Percentiles rank a stretch among this genome's conserved stretches.
These are phyloP conservation scores for Isaurus tuberculatus DNA, from an alignment of 92 coral and sea anemone genomes.

Conservation along the genomic window DNA sequence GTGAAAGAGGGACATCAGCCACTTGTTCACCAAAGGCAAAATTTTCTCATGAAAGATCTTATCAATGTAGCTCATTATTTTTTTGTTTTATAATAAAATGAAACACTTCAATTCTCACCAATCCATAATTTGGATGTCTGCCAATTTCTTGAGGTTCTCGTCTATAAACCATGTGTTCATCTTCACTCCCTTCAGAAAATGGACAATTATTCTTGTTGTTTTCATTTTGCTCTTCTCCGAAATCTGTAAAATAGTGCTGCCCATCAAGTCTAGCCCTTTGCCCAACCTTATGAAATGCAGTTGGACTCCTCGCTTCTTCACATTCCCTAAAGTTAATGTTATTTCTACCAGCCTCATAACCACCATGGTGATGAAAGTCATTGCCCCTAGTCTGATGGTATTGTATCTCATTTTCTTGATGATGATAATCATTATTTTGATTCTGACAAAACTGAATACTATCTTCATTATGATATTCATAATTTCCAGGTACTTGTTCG, in stretches of 20 bases:
- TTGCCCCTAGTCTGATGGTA: conserved; percentile 11
- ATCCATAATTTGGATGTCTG: neutral
- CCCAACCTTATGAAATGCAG: conserved; percentile 36
- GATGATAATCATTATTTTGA: conserved; percentile 29
- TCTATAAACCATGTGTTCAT: neutral
- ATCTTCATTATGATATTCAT: conserved; percentile 28
- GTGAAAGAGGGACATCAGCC: too few species aligned
- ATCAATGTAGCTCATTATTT: too few species aligned
- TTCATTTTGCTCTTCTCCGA: conserved; percentile 8
- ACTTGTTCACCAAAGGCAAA: too few species aligned
- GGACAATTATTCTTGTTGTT: neutral
- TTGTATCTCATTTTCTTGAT: conserved; percentile 3
- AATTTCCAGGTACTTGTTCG: conserved; percentile 18
- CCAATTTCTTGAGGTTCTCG: neutral
- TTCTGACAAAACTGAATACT: conserved; percentile 30
- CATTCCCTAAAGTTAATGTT: conserved; percentile 54
- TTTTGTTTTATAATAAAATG: too few species aligned
- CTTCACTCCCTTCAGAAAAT: neutral
- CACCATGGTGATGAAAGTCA: conserved; percentile 23
- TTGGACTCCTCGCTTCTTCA: neutral
- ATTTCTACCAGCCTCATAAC: conserved; percentile 34
- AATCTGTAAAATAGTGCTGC: neutral
- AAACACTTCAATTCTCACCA: too few species aligned
- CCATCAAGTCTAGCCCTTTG: conserved; percentile 25
- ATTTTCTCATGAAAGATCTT: too few species aligned